Evolutionary conservation across 2,113 vertebrate genomes (phyloP), one percentile per base, ranked within the genome.

Genomic region (Chlorodrepanis virens): DNA sequence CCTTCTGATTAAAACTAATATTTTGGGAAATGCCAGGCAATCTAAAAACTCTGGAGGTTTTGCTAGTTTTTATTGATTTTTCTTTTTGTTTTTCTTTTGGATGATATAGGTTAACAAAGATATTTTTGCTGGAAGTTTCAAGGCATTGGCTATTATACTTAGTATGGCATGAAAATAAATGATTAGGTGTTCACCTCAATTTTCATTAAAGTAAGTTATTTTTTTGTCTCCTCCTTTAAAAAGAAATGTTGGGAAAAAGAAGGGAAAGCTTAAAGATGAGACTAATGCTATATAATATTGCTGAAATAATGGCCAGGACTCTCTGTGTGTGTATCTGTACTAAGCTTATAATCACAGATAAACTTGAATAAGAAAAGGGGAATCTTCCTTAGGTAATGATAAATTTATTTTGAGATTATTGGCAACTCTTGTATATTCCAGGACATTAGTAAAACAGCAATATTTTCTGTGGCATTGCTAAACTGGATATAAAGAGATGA

Each of bases 31-130:
- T 52, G 17, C 29, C 74, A 75, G 59, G 49, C n/a, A 89, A 82
- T 75, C 25, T 24, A 67, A 54, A 94, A 71, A 19, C 21, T 42
- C 27, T 22, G 21, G 63, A 76, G 28, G 18, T 83, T 79, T 27
- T 52, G 29, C 12, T 68, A 13, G 19, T 83, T 93, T 70, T 79
- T 83, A 15, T 56, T 56, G 17, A 25, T 93, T 75, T 94, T 49
- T 6, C 37, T 77, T 79, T 60, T 82, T 96, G 93, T 39, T 85
- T 95, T 93, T 31, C 29, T 95, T 96, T 92, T 78, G 52, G 76
- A 63, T 79, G n/a, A 33, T 37, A 5, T 17, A 59, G 9, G 19
- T 52, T 71, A 89, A 71, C 29, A 52, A 65, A 71, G 29, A 57
- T 45, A 31, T 40, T 50, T 90, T 79, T 90, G 17, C 20, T 83